Base-by-base conservation (phyloP, 2,888 invertebrate genomes). In the Nasonia oneida region DNA sequence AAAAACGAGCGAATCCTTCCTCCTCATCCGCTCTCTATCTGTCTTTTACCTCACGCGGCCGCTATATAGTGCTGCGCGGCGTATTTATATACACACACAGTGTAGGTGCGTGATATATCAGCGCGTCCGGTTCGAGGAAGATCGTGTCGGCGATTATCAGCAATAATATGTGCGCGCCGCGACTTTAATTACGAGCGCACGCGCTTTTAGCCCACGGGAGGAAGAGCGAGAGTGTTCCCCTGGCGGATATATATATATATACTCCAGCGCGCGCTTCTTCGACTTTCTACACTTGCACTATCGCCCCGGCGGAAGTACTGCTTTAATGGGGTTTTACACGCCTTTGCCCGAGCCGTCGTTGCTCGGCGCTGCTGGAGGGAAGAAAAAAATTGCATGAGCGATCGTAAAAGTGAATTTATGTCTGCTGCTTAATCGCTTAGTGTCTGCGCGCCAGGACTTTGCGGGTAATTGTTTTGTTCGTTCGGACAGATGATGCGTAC, bases 91-190 rank as follows among this genome's bases (percentile, higher is more conserved):
- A 67, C 33, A 64, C 64, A 29, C 33, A 67, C 67, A 67, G 67
- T 23, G n/a, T 61, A 61, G 57, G 57, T 61, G 73, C 47, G 84
- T 70, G 88, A 88, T 88, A 87, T 85, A 88, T 87, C 87, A 85
- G 84, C 84, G 87, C 88, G 88, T 87, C 87, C 86, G 87, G 88
- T 85, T 83, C 61, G 67, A 82, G 80, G 82, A 78, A 89, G 89
- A 89, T 89, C 88, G 89, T 88, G 88, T 88, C 86, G 79, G 86
- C 87, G 89, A 89, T 89, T 89, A 88, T 89, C 89, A 82, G 86
- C 88, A 86, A 87, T 88, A 88, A 89, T 89, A 85, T 86, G 87
- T 86, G 87, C 86, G 87, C 86, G 73, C 87, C 83, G 85, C 84
- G 87, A 88, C 87, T 88, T 89, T 88, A 88, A 89, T 89, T 88